Evolutionary conservation across 1,140 invertebrate species (phyloP), one percentile per base, ranked within the genome.

Genomic region (Neuroterus valhalla): DNA sequence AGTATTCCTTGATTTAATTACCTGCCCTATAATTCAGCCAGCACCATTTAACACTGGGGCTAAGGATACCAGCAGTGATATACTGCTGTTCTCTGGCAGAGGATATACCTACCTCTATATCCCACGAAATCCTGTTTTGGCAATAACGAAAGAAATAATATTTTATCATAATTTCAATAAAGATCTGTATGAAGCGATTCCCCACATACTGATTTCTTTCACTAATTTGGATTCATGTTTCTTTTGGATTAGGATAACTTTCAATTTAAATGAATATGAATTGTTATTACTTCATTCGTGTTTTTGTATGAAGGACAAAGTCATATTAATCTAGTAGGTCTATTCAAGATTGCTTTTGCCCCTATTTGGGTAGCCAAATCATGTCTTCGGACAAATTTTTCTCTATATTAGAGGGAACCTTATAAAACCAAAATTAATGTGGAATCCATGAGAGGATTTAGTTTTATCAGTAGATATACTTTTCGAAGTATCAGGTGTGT

Each of bases 1-100:
- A 50, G 44, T 76, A 70, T 72, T 76, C 71, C 68, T 46, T 69
- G 50, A 75, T 75, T 75, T 72, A 78, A 78, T 78, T 75, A 78
- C 43, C n/a, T 46, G n/a, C 38, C 70, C 62, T 71, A 77, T 77
- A 77, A 77, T 70, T 77, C 69, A 77, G 70, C 69, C 68, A 52
- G 50, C 44, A 70, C 68, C 72, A 77, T 74, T 74, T 74, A 77
- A 48, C 72, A 55, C 19, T 21, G 38, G 46, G 19, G 15, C 42
- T 68, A 66, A 62, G 62, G 68, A 75, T 69, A 62, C 44, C 46
- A 50, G 38, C 55, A 70, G 66, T 72, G 70, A 78, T 78, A 70
- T 72, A 78, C 62, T 71, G 44, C 55, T 68, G 50, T 73, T 66
- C 55, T 77, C 43, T 67, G 66, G 43, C 45, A 42, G 52, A 68